A percentile compares a stretch with the other conserved stretches of the same genome.
phyloP scores from a whole-genome alignment of 2,113 vertebrate genomes.

The human (Homo sapiens) region DNA sequence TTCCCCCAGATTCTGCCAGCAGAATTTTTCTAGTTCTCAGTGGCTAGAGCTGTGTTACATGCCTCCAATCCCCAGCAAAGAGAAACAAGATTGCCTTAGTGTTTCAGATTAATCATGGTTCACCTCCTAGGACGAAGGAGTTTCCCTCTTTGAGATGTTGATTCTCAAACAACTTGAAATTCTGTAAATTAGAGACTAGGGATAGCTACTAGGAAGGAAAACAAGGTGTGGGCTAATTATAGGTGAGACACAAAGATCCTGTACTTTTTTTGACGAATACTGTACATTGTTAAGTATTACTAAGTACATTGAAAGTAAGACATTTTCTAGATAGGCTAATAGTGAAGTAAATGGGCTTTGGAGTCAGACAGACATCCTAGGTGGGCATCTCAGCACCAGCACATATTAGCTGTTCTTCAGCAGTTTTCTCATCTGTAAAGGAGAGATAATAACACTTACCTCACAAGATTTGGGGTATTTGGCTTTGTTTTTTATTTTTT shows the following conservation, averaged over 20 bases:
- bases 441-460: not conserved
- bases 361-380: not conserved
- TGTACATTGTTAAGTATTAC: not conserved
- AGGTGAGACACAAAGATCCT: not conserved
- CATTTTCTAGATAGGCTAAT: not conserved
- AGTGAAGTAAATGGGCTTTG: not conserved
- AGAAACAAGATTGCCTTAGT: not conserved
- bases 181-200: not conserved
- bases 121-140: not conserved
- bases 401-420: not conserved
- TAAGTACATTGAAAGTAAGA: not conserved
- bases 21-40: not conserved
- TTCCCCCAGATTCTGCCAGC: not conserved
- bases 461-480: not conserved
- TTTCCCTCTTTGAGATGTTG: not conserved
- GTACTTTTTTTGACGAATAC: not conserved
- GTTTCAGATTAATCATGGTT: not conserved
- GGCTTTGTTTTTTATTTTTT: not conserved
- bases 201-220: not conserved
- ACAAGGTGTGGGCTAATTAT: rapidly evolving
- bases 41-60: not conserved
- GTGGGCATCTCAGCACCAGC: not conserved
- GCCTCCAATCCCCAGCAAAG: not conserved
- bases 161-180: not conserved
- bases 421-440: not conserved